Percentiles rank a stretch among this genome's conserved stretches.
These are phyloP conservation scores for Thereva nobilitata DNA, from an alignment of 2,888 invertebrate genomes.

Conservation along the genomic window DNA sequence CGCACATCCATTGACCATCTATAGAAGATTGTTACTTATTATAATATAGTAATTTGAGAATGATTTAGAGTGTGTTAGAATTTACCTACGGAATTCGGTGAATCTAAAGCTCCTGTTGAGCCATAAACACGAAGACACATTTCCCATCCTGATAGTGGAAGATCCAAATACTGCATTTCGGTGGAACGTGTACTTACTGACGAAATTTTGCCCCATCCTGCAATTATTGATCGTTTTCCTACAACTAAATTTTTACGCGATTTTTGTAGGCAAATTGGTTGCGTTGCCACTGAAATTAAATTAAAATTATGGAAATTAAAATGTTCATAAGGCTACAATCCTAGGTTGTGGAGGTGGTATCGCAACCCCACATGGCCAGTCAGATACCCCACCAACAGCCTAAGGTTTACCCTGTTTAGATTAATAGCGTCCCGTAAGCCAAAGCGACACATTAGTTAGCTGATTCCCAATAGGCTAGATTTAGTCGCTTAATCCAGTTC, in stretches of 20 bases:
- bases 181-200: slow-evolving; percentile 59
- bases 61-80: background rate
- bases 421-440: too few relatives aligned
- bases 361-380: too few relatives aligned
- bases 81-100: slow-evolving; percentile 57
- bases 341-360: too few relatives aligned
- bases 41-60: background rate
- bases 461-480: too few relatives aligned
- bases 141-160: slow-evolving; percentile 69
- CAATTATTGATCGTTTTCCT: slow-evolving; percentile 56
- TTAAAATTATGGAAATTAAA: background rate
- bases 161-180: slow-evolving; percentile 69
- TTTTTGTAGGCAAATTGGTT: slow-evolving; percentile 70
- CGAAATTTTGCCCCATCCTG: slow-evolving; percentile 69
- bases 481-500: too few relatives aligned
- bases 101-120: slow-evolving; percentile 64
- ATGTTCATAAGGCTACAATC: too few relatives aligned
- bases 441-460: too few relatives aligned
- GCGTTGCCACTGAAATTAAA: slow-evolving; percentile 68
- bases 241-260: slow-evolving; percentile 56
- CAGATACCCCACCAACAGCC: too few relatives aligned
- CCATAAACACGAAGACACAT: slow-evolving; percentile 72
- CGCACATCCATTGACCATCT: slow-evolving; percentile 70
- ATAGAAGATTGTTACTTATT: background rate
- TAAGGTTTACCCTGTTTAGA: too few relatives aligned